Conservation (phyloP, 2,113 vertebrate species). For the Fukomys damarensis region DNA sequence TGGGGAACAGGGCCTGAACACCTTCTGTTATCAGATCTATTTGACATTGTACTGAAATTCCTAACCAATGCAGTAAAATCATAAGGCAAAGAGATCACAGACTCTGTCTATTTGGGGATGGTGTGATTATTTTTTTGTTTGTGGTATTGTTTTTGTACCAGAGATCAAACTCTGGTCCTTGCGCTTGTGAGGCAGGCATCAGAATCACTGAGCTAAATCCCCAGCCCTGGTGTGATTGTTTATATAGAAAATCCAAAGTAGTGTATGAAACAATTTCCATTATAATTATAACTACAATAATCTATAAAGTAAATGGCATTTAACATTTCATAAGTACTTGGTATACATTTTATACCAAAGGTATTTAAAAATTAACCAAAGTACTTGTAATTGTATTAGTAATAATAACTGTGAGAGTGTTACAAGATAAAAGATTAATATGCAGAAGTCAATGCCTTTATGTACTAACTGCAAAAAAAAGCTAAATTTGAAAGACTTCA, state of each 20-base stretch:
- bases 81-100: not conserved
- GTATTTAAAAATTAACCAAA: not conserved
- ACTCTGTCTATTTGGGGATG: not conserved
- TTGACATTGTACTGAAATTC: not conserved
- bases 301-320: not conserved
- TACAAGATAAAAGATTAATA: not conserved
- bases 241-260: not conserved
- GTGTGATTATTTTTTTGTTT: not conserved
- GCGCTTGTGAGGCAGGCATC: too few species aligned
- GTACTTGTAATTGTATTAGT: not conserved
- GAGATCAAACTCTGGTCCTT: too few species aligned
- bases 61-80: not conserved
- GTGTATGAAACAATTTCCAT: not conserved
- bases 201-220: too few species aligned
- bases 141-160: too few species aligned
- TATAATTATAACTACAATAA: not conserved
- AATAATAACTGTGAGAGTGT: not conserved
- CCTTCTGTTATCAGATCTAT: not conserved
- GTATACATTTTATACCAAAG: not conserved
- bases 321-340: not conserved
- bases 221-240: not conserved
- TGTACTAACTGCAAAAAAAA: not conserved
- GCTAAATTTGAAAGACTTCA: not conserved
- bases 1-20: not conserved
- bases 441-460: not conserved